Evolutionary conservation across 2,113 vertebrate genomes (phyloP), one percentile per base, ranked within the genome.

Genomic region (Caranx ignobilis): DNA sequence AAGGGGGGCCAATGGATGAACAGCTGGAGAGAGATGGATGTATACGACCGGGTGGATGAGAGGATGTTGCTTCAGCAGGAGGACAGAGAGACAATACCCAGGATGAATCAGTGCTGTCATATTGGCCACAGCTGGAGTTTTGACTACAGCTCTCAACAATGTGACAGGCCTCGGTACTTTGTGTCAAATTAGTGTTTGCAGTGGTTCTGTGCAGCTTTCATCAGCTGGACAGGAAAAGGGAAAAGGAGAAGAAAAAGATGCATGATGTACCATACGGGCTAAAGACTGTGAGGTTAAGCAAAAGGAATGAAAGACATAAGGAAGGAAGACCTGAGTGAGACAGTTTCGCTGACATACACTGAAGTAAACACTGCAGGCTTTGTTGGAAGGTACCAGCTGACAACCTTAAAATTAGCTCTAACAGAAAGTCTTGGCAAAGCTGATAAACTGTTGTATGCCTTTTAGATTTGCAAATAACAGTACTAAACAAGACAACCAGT

Each of bases 201-300:
- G 70, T 87, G 86, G 83, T 86, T 89, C 66, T 87, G 88, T 88
- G 84, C 88, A 84, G 79, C 75, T 91, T 93, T 91, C 86, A 92
- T 92, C 82, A 92, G 90, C 90, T 43, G 70, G 83, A 80, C 76
- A 78, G 89, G 89, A 93, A 63, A 77, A 54, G 64, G n/a, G 64
- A 79, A 71, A 60, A 16, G 18, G 7, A 26, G 32, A 52, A 56
- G 63, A 34, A 54, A 68, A 55, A 34, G 54, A 57, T n/a, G 10
- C 35, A 48, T 75, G 78, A 32, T 75, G 77, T 87, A 71, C 39
- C 21, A 57, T 57, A 19, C 35, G 50, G 32, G 26, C 16, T 19
- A 35, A 70, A 39, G 5, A 66, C 31, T 43, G n/a, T 13, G 26
- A 43, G 21, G 54, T 16, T 11, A 71, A 45, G 21, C 41, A n/a